Evolutionary conservation across 2,888 invertebrate genomes (phyloP).

Genomic region (Caenorhabditis sp.): DNA sequence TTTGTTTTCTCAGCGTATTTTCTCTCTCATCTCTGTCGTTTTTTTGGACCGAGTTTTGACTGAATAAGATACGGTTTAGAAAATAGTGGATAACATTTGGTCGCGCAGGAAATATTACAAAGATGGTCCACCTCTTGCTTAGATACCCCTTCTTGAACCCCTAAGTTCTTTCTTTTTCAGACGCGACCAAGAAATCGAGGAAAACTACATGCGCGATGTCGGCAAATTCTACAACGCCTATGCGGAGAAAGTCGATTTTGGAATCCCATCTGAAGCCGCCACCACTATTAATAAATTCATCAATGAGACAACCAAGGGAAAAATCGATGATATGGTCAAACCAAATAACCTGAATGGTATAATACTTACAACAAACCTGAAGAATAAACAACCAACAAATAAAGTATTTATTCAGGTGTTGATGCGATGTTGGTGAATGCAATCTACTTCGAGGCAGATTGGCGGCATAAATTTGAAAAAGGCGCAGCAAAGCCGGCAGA

Average conservation of each 20-base stretch:
- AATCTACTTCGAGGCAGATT: constrained; percentile 39
- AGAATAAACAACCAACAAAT: no score
- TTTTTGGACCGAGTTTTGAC: no score
- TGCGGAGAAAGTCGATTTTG: constrained; percentile 18
- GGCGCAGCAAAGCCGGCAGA: not conserved
- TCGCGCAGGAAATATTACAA: no score
- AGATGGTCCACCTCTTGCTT: no score
- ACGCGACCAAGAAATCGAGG: constrained; percentile 24
- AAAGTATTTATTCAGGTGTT: no score
- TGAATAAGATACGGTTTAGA: no score
- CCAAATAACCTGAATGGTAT: constrained; percentile 24
- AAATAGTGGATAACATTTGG: no score
- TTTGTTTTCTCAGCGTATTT: no score
- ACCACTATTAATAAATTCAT: constrained; percentile 18
- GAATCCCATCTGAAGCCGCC: constrained; percentile 11
- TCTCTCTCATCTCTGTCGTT: no score
- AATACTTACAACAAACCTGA: no score
- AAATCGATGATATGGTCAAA: constrained; percentile 18
- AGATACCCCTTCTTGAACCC: no score
- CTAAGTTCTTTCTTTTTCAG: constrained; percentile 7
- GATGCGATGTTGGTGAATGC: constrained; percentile 42
- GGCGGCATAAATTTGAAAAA: constrained; percentile 15
- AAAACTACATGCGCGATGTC: constrained; percentile 16
- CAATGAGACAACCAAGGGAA: constrained; percentile 18
- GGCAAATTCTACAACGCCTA: constrained; percentile 20